Base-by-base conservation (phyloP, 1,140 invertebrate species). In the Meloidogyne floridensis region DNA sequence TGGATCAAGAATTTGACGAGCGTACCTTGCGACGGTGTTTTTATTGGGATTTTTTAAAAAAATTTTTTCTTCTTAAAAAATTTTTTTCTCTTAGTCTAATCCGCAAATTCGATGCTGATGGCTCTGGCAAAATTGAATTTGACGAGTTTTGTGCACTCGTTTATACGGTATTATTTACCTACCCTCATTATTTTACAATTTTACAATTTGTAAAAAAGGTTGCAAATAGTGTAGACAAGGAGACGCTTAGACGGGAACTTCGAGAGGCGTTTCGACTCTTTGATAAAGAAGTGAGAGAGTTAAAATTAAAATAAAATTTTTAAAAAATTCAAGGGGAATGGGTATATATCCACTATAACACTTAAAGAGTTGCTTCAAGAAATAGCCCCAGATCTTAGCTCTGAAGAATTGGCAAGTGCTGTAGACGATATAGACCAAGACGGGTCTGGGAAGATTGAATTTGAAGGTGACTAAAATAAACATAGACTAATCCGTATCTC, bases 401-500 rank as follows among this genome's bases (percentile, higher is more conserved):
- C 89, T 75, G 80, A 82, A 56, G 85, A 89, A 76, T 84, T 89
- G 13, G 86, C 89, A 54, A 78, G 73, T 20, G 88, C 88, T 75
- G 89, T 89, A 75, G 88, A 90, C 70, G 88, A 89, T 74, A 89
- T 89, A 75, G 88, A 89, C 59, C 89, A 89, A 80, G 89, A 89
- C 77, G 88, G 88, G 15, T 89, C 87, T 11, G 88, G 88, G 81
- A 89, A 89, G 82, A 88, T 88, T 80, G 87, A 88, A 83, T 88
- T 88, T 75, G 86, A 88, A 80, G 86, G 84, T 86, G 54, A 20
- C 54, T 51, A 51, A n/a, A 69, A 54, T 13, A 51, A 59, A 77
- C 32, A 32, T 32, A 32, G 32, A 32, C 32, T 32, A 32, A 32
- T 32, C 32, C 32, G 32, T 32, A 32, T 32, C 32, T 32, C 32